Conservation (phyloP, 2,888 invertebrate species). For the Himalopsyche japonica region DNA sequence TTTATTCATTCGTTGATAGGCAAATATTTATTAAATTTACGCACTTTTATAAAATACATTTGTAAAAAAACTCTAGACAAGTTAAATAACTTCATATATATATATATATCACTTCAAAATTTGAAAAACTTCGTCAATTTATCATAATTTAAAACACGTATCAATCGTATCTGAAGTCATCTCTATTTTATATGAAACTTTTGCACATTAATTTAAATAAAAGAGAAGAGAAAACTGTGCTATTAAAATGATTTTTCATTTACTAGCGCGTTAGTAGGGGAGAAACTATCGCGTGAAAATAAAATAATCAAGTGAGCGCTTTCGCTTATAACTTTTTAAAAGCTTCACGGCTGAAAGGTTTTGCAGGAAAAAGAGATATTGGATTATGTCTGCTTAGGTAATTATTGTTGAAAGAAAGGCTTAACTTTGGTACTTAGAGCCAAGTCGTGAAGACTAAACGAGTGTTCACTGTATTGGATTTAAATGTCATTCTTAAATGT, state of each 20-base stretch:
- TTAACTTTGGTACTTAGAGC: not conserved
- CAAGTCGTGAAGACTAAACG: not conserved
- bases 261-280: not conserved
- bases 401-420: constrained; percentile 19
- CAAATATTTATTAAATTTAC: too few species aligned
- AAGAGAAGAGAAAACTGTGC: not conserved
- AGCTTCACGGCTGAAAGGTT: constrained; percentile 35
- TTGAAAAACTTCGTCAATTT: too few species aligned
- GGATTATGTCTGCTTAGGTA: constrained; percentile 32
- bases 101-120: too few species aligned
- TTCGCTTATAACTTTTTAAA: constrained; percentile 36
- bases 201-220: not conserved
- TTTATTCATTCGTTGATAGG: too few species aligned
- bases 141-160: not conserved
- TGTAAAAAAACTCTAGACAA: too few species aligned
- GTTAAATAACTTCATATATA: too few species aligned
- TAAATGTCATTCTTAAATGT: not conserved
- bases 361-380: constrained; percentile 32
- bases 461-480: not conserved
- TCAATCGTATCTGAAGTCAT: not conserved
- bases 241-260: not conserved
- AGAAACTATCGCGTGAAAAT: not conserved
- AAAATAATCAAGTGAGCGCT: constrained; percentile 9
- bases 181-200: not conserved
- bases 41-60: too few species aligned